Conservation (phyloP, 2,113 vertebrate genomes). For the Alaudala cheleensis region DNA sequence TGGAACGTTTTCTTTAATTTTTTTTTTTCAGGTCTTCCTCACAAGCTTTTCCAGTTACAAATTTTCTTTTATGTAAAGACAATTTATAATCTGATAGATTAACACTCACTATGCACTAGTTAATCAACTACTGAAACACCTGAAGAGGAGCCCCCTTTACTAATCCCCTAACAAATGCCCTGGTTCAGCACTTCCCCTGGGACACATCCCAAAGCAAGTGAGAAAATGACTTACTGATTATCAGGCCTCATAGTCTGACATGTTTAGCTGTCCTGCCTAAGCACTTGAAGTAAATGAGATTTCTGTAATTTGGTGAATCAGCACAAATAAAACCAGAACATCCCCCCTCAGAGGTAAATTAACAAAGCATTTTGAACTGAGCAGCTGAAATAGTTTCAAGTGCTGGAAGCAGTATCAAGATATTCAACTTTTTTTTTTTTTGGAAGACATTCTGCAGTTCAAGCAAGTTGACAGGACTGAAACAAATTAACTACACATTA, state of each 20-base stretch:
- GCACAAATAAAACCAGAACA: background rate
- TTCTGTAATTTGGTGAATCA: background rate
- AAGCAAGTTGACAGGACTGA: background rate
- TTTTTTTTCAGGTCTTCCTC: background rate
- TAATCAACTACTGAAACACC: background rate
- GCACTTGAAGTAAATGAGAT: background rate
- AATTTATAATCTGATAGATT: background rate
- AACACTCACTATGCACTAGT: background rate
- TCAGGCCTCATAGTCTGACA: background rate
- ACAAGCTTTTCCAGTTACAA: background rate
- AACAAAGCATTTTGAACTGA: background rate
- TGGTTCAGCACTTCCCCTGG: background rate
- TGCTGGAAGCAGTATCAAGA: background rate
- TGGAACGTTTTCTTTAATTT: background rate
- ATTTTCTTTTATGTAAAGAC: background rate
- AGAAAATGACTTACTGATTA: background rate
- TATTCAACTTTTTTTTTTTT: background rate
- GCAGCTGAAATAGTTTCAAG: background rate
- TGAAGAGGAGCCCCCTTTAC: background rate
- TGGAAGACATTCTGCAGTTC: background rate
- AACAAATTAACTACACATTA: background rate
- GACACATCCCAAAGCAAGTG: background rate
- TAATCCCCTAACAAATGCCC: background rate
- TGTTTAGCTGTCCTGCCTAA: background rate
- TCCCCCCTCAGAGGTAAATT: background rate